Evolutionary conservation across 1,140 invertebrate genomes (phyloP).

Genomic region (Lineus longissimus): DNA sequence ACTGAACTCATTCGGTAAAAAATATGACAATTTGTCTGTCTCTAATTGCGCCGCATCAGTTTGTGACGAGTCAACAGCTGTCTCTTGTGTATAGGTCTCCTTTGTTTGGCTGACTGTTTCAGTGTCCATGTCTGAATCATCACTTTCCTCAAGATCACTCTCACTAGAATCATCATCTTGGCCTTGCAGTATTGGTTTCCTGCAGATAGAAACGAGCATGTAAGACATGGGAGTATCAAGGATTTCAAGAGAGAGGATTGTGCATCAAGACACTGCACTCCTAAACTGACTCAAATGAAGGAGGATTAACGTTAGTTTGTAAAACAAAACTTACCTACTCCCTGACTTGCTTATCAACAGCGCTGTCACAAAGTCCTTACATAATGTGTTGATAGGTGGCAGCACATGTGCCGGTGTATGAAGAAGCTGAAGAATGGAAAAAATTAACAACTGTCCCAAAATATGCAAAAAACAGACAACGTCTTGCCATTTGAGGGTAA

Average conservation of each 20-base stretch:
- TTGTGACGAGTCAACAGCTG: too few relatives aligned
- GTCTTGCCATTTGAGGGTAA: too few relatives aligned
- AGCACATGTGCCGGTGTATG: constrained; percentile 22
- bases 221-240: neutral
- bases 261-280: neutral
- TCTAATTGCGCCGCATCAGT: too few relatives aligned
- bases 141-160: neutral
- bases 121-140: neutral
- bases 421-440: constrained; percentile 7
- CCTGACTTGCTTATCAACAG: constrained; percentile 16
- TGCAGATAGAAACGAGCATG: neutral
- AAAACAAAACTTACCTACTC: too few relatives aligned
- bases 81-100: too few relatives aligned
- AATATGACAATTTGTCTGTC: too few relatives aligned
- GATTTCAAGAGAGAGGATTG: neutral
- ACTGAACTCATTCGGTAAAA: too few relatives aligned
- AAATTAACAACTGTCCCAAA: neutral
- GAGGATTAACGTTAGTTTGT: too few relatives aligned
- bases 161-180: constrained; percentile 3
- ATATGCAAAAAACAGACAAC: neutral
- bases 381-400: constrained; percentile 23
- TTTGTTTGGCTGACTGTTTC: neutral
- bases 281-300: neutral
- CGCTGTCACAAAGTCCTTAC: constrained; percentile 22
- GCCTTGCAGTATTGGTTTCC: neutral